Percentiles rank a stretch among this genome's conserved stretches.
Evolutionary conservation across 2,888 invertebrate genomes (phyloP).

Genomic region (Miltochrista miniata): DNA sequence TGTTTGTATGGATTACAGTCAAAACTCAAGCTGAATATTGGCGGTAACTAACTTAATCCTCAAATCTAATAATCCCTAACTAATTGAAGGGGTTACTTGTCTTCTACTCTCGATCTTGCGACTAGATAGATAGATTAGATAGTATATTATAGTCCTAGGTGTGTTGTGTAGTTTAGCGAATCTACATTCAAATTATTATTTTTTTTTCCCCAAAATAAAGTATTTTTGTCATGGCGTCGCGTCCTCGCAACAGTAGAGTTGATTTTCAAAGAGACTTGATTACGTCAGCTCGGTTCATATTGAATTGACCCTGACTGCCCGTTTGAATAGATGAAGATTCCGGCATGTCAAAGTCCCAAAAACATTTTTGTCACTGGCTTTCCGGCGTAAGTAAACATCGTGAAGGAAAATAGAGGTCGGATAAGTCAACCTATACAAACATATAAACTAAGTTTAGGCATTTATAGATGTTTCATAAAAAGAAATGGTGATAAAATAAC

Average conservation of each 20-base stretch:
- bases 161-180: too few species aligned
- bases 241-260: not conserved
- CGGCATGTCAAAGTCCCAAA: conserved; percentile 33
- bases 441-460: conserved; percentile 27
- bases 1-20: conserved; percentile 18
- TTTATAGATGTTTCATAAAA: conserved; percentile 30
- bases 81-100: conserved; percentile 63
- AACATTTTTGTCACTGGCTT: conserved; percentile 41
- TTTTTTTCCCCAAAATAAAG: too few species aligned
- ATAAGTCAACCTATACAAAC: conserved; percentile 36
- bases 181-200: too few species aligned
- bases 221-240: not conserved
- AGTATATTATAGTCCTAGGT: too few species aligned
- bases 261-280: conserved; percentile 12
- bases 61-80: conserved; percentile 58
- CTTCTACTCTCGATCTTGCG: conserved; percentile 25
- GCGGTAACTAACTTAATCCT: conserved; percentile 44
- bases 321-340: conserved; percentile 32
- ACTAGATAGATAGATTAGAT: too few species aligned
- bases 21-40: conserved; percentile 31
- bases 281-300: too few species aligned
- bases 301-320: conserved; percentile 25
- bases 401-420: conserved; percentile 37
- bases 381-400: conserved; percentile 39
- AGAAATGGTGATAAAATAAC: conserved; percentile 20